These are phyloP conservation scores for Lasius fuliginosus DNA, from an alignment of 2,888 invertebrate genomes.

Conservation along the genomic window DNA sequence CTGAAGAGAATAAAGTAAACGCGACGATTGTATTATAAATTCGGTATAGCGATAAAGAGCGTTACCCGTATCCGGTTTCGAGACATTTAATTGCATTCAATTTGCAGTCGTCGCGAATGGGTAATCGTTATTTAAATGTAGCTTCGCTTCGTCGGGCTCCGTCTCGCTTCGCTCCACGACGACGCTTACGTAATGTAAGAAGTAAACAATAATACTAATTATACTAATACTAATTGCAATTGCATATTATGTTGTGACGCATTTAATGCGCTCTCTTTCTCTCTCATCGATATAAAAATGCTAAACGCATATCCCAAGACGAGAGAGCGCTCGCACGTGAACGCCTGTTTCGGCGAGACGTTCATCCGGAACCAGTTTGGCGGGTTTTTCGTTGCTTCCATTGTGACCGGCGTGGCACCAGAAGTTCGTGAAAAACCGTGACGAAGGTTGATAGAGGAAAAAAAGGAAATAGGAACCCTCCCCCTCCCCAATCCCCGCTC, in stretches of 20 bases:
- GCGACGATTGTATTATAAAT: slow-evolving; percentile 39
- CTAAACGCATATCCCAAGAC: slow-evolving; percentile 41
- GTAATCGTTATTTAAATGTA: slow-evolving; percentile 51
- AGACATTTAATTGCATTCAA: slow-evolving; percentile 53
- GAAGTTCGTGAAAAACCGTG: slow-evolving; percentile 57
- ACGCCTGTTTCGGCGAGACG: slow-evolving; percentile 55
- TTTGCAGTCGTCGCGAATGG: slow-evolving; percentile 48
- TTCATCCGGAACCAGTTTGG: slow-evolving; percentile 53
- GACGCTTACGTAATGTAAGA: slow-evolving; percentile 41
- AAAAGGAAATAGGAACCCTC: neutral
- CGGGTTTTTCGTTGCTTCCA: slow-evolving; percentile 57
- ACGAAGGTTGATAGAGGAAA: slow-evolving; percentile 53
- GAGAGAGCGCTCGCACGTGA: slow-evolving; percentile 36
- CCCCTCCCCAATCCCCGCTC: neutral
- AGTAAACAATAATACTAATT: slow-evolving; percentile 65
- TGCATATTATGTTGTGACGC: neutral
- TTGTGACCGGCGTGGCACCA: slow-evolving; percentile 52
- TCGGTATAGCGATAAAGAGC: slow-evolving; percentile 29
- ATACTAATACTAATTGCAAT: slow-evolving; percentile 32
- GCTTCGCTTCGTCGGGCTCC: neutral
- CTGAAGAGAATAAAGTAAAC: slow-evolving; percentile 21
- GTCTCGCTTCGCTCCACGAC: slow-evolving; percentile 24
- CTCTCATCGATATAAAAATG: slow-evolving; percentile 42
- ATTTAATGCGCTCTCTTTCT: neutral
- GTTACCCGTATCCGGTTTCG: slow-evolving; percentile 5